Conservation (phyloP, 2,113 vertebrate genomes). For the Ophthalmolycus amberensis region DNA sequence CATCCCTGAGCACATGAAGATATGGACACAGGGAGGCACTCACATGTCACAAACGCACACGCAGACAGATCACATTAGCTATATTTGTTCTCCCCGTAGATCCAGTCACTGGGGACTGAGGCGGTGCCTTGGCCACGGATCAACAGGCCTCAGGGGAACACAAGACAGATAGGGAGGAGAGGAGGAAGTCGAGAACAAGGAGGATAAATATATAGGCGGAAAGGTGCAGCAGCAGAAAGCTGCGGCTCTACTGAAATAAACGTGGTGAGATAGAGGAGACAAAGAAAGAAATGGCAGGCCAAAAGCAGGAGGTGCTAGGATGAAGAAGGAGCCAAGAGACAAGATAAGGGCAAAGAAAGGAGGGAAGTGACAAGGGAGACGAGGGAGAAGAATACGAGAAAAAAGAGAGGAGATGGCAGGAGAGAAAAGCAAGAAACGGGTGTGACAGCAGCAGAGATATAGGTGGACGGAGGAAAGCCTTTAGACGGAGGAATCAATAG, state of each 20-base stretch:
- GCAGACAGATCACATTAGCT: conserved; percentile 48
- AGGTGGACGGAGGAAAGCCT: conserved; percentile 59
- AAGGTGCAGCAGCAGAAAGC: conserved; percentile 37
- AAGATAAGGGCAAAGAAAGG: conserved; percentile 74
- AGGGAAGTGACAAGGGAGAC: conserved; percentile 65
- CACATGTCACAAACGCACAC: conserved; percentile 51
- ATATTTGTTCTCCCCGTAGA: conserved; percentile 71
- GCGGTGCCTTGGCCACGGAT: conserved; percentile 45
- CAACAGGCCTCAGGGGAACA: conserved; percentile 61
- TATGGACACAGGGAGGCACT: conserved; percentile 44
- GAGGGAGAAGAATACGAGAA: conserved; percentile 48
- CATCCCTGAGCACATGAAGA: conserved; percentile 34
- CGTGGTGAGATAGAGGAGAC: conserved; percentile 63
- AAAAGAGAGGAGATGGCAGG: conserved; percentile 51
- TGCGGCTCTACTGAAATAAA: conserved; percentile 59
- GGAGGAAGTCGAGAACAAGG: conserved; percentile 46
- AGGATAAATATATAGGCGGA: conserved; percentile 44
- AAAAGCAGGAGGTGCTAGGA: conserved; percentile 40
- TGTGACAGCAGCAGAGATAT: conserved; percentile 60
- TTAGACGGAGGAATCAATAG: conserved; percentile 61
- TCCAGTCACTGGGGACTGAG: conserved; percentile 37
- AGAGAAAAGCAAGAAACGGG: conserved; percentile 47
- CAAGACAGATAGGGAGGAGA: conserved; percentile 46
- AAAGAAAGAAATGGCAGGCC: conserved; percentile 49
- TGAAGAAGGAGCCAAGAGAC: conserved; percentile 59